These are phyloP conservation scores for Gymnorhina tibicen DNA, from an alignment of 2,113 vertebrate genomes.

Conservation along the genomic window DNA sequence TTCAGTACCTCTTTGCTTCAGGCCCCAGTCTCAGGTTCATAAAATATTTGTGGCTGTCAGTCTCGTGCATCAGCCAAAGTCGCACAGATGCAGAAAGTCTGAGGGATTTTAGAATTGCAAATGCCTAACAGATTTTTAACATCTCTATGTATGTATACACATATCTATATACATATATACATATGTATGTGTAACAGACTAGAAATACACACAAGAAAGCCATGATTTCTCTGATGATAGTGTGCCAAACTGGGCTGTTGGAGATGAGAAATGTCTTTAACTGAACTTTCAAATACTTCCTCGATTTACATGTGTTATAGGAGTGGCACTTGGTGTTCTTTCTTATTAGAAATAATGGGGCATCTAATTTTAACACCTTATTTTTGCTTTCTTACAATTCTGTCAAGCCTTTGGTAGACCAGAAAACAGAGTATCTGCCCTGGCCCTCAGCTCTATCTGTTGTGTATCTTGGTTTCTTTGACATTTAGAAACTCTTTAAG, in stretches of 20 bases:
- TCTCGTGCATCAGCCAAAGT: not conserved
- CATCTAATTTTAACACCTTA: not conserved
- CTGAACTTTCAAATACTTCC: not conserved
- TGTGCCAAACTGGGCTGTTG: not conserved
- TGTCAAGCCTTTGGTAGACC: not conserved
- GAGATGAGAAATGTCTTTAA: not conserved
- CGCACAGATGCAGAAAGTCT: not conserved
- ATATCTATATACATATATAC: not conserved
- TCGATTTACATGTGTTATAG: rapidly evolving
- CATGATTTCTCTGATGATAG: not conserved
- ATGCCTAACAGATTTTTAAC: not conserved
- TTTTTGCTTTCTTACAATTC: not conserved
- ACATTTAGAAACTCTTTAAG: not conserved
- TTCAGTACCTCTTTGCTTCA: not conserved
- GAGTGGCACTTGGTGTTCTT: not conserved
- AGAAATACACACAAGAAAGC: not conserved
- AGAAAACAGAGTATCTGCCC: not conserved
- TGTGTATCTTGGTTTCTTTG: not conserved
- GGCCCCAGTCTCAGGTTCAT: not conserved
- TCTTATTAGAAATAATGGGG: not conserved
- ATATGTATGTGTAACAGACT: not conserved
- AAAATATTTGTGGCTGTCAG: not conserved
- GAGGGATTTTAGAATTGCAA: not conserved
- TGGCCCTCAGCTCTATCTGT: not conserved
- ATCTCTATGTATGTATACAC: not conserved